Evolutionary conservation across 2,797 vertebrate genomes (phyloP), one percentile per base, ranked within the genome.

Genomic region (Gambelia wislizenii): DNA sequence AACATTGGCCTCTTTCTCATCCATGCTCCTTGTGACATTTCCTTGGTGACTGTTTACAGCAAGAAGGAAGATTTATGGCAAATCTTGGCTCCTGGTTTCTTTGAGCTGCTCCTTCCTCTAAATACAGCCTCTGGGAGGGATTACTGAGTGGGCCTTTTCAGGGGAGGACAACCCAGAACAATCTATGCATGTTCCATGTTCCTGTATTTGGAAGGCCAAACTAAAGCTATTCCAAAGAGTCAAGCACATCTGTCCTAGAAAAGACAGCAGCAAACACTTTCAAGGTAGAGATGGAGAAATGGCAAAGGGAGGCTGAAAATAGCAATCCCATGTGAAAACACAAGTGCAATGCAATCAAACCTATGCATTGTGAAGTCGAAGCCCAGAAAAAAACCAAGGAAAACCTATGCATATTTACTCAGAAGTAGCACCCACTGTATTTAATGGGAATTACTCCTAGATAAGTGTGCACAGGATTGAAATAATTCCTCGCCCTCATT

Each of bases 1-100:
- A 1, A 0, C 20, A 1, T 52, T 89, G 86, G 49, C 83, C 54
- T 92, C 0, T 0, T n/a, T 83, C 75, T 64, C 75, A 76, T 80
- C 86, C 0, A 0, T 27, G 80, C 69, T 93, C 91, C 85, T 70
- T 56, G 74, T 89, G 92, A 93, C 91, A 93, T 88, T 76, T 87
- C 90, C 93, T 91, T 74, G 42, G 85, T 76, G 77, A 44, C 83
- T 89, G 91, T 93, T 95, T 92, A 91, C 36, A 88, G 64, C 1
- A 20, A 56, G n/a, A 70, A 83, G 18, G 42, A 88, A 36, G 91
- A 96, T 91, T 94, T 92, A 93, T 95, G 88, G 87, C 91, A 91
- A 91, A 87, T 56, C 14, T 90, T 93, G 90, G 64, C 91, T 94
- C 86, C 87, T 0, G 8, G 20, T 0, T 81, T 85, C 85, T 79